Percentiles rank a stretch among this genome's conserved stretches.
phyloP scores from a whole-genome alignment of 2,888 invertebrate genomes.

The Drymonia ruficornis region DNA sequence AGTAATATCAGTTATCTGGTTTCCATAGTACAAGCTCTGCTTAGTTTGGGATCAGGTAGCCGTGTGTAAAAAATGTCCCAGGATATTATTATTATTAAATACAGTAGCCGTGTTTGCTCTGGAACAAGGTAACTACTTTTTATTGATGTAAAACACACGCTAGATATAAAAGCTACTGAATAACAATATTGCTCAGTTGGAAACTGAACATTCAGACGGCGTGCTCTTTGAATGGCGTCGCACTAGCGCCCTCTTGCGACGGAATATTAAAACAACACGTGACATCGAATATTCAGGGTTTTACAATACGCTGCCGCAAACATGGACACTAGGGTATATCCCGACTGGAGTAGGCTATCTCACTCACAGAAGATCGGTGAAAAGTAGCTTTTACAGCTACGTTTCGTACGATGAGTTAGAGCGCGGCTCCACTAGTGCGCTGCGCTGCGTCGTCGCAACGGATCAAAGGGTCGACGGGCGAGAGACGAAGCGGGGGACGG shows the following conservation, averaged over 20 bases:
- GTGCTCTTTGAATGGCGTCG: slow-evolving; percentile 16
- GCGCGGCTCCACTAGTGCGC: too few relatives aligned
- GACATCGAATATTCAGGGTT: slow-evolving; percentile 49
- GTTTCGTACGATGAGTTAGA: too few relatives aligned
- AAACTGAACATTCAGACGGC: slow-evolving; percentile 38
- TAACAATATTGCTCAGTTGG: slow-evolving; percentile 29
- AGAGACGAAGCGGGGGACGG: too few relatives aligned
- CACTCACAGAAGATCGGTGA: too few relatives aligned
- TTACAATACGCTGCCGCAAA: slow-evolving; percentile 33
- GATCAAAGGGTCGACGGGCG: too few relatives aligned
- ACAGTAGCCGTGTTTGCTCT: background rate
- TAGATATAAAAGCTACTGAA: slow-evolving; percentile 9
- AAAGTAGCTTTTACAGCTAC: too few relatives aligned
- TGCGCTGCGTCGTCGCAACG: too few relatives aligned
- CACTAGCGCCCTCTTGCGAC: slow-evolving; percentile 37
- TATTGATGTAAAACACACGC: background rate
- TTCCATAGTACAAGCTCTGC: too few relatives aligned
- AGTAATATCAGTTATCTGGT: too few relatives aligned
- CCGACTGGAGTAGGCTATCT: background rate
- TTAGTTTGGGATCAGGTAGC: too few relatives aligned
- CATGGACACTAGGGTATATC: slow-evolving; percentile 10
- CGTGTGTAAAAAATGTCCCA: too few relatives aligned
- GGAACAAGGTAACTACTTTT: background rate
- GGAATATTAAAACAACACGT: slow-evolving; percentile 48
- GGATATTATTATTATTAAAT: too few relatives aligned